Base-by-base conservation (phyloP, 2,113 vertebrate genomes). In the Dipodomys stephensi region DNA sequence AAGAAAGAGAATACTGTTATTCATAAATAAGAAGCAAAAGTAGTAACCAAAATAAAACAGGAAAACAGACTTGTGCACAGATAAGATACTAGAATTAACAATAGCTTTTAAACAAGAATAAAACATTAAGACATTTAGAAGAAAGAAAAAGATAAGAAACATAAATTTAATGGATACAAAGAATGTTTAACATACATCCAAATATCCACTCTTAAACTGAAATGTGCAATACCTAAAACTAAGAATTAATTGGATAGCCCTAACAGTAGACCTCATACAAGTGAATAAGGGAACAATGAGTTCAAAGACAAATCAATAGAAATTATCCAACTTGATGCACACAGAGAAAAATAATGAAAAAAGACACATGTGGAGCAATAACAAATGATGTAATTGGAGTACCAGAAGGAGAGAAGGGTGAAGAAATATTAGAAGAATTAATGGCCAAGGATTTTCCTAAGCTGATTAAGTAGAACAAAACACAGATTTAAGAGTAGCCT, bases 241-340 rank as follows among this genome's bases (percentile, higher is more conserved):
- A 90, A 85, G 25, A 90, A 93, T 87, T 93, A 87, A 95, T 82
- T 83, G n/a, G 46, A 62, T 62, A 77, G 4, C 16, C 22, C 67
- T 86, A 92, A 67, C 46, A 71, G 69, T n/a, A 88, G 32, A 93
- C 18, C 53, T 77, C 16, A 91, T 16, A 65, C 1, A 90, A 20
- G 0, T 25, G 27, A 90, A 77, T 76, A 68, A 93, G 88, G 64
- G 16, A 93, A 94, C 2, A 60, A 18, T 60, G 35, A 82, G 80
- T 78, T 84, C 6, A 88, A 86, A 82, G 44, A 76, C 15, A 89
- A 95, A 76, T 91, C 35, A 76, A 77, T 46, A 74, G 67, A 88
- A 83, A 88, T 86, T 76, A 88, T 46, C 35, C 82, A 92, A 87
- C 44, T 6, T 74, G 44, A 96, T 87, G 15, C 44, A 88, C 74